These are phyloP conservation scores for Sebastes fasciatus DNA, from an alignment of 2,113 vertebrate species.

Conservation along the genomic window DNA sequence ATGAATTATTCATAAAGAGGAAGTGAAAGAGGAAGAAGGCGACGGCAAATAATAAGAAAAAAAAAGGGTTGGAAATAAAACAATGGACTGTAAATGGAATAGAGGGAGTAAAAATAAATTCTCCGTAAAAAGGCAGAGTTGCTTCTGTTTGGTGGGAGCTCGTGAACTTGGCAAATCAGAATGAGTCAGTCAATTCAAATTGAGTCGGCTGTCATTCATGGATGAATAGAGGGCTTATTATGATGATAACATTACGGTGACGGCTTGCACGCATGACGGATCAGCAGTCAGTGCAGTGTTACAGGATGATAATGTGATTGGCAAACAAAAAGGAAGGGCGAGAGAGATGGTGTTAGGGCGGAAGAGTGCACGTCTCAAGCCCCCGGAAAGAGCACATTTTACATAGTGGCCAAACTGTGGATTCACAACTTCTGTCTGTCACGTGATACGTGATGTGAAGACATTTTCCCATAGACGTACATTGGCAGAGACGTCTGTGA, in stretches of 20 bases:
- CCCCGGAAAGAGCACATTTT: no score
- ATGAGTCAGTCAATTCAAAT: constrained; percentile 72
- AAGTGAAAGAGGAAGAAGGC: constrained; percentile 55
- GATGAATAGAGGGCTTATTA: constrained; percentile 71
- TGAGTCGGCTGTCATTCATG: constrained; percentile 71
- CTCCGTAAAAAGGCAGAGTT: constrained; percentile 27
- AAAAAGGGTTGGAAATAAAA: constrained; percentile 63
- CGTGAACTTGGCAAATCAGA: constrained; percentile 69
- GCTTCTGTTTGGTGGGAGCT: constrained; percentile 51
- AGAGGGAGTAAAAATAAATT: constrained; percentile 54
- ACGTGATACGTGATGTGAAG: no score
- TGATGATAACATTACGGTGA: constrained; percentile 61
- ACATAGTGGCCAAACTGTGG: no score
- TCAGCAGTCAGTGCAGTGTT: constrained; percentile 54
- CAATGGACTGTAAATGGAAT: constrained; percentile 66
- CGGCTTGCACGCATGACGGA: constrained; percentile 58
- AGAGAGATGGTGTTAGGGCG: constrained; percentile 19
- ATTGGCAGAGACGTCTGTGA: not conserved
- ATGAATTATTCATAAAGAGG: constrained; percentile 81
- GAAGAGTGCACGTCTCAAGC: not conserved
- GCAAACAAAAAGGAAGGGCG: constrained; percentile 42
- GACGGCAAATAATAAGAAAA: constrained; percentile 22
- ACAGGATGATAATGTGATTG: constrained; percentile 66
- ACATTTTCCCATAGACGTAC: not conserved
- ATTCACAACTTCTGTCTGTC: not conserved